Percentiles rank a stretch among this genome's conserved stretches.
phyloP scores from a whole-genome alignment of 1,140 invertebrate genomes.

The Colletes latitarsis region DNA sequence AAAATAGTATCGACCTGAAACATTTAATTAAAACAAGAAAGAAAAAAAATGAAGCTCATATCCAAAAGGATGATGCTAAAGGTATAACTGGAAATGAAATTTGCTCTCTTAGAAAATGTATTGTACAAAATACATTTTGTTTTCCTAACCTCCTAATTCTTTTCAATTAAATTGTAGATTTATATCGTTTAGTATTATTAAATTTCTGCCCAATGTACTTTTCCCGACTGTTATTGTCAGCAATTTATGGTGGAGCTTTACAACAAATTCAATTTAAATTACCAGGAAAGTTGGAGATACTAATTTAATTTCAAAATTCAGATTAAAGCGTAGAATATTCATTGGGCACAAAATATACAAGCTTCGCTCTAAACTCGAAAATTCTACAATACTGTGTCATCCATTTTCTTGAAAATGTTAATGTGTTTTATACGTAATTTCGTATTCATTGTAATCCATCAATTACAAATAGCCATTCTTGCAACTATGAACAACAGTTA shows the following conservation, averaged over 20 bases:
- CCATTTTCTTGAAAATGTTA: neutral
- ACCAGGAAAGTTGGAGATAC: slow-evolving; percentile 2
- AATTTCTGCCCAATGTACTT: neutral
- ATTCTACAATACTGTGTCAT: neutral
- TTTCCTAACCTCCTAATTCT: too few relatives aligned
- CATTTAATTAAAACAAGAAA: too few relatives aligned
- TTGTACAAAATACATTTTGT: too few relatives aligned
- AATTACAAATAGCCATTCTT: neutral
- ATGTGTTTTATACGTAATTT: neutral
- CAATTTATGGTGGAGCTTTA: slow-evolving; percentile 1
- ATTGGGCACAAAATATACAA: neutral
- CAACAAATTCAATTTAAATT: slow-evolving; percentile 13
- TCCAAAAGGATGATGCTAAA: too few relatives aligned
- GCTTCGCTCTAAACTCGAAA: neutral
- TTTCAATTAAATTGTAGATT: neutral
- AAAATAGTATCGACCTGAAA: too few relatives aligned
- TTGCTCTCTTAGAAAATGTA: too few relatives aligned
- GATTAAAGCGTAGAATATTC: slow-evolving; percentile 31
- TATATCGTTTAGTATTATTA: neutral
- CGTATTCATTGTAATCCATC: neutral
- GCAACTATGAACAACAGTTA: neutral
- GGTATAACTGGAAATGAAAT: too few relatives aligned
- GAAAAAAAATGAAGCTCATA: too few relatives aligned
- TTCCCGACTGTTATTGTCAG: slow-evolving; percentile 6
- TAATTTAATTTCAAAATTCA: slow-evolving; percentile 33